phyloP scores from a whole-genome alignment of 2,888 invertebrate genomes.

The Syrista parreyssii region DNA sequence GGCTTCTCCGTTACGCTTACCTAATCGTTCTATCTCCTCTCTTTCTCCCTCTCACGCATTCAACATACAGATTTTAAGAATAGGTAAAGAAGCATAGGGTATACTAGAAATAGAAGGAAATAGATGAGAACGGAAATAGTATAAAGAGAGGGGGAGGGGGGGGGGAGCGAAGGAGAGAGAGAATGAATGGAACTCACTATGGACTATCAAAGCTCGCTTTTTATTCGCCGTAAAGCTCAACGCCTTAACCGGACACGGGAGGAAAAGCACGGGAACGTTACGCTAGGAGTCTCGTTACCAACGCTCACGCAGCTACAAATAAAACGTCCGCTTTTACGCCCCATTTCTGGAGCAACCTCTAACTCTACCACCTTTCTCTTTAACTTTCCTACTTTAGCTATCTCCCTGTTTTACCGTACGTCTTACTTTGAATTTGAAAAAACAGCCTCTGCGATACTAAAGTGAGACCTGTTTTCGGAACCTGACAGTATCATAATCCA shows the following conservation, averaged over 20 bases:
- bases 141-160: not conserved
- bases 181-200: not conserved
- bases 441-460: not conserved
- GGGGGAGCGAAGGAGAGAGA: not conserved
- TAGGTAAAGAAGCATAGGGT: not conserved
- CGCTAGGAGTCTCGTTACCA: not conserved
- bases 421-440: not conserved
- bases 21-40: not conserved
- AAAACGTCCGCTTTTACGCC: not conserved
- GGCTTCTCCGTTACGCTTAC: too few species aligned
- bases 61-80: not conserved
- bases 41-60: not conserved
- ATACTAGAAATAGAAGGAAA: not conserved
- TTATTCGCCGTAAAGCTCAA: slow-evolving; percentile 38
- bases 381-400: not conserved
- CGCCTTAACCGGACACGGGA: slow-evolving; percentile 16
- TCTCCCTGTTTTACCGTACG: not conserved
- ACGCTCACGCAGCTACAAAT: not conserved
- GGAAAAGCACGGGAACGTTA: not conserved
- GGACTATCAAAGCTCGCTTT: slow-evolving; percentile 22
- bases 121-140: not conserved
- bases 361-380: not conserved
- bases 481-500: not conserved
- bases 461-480: not conserved
- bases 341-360: not conserved